phyloP scores from a whole-genome alignment of 1,140 invertebrate genomes.

The Stegodyphus dumicola region DNA sequence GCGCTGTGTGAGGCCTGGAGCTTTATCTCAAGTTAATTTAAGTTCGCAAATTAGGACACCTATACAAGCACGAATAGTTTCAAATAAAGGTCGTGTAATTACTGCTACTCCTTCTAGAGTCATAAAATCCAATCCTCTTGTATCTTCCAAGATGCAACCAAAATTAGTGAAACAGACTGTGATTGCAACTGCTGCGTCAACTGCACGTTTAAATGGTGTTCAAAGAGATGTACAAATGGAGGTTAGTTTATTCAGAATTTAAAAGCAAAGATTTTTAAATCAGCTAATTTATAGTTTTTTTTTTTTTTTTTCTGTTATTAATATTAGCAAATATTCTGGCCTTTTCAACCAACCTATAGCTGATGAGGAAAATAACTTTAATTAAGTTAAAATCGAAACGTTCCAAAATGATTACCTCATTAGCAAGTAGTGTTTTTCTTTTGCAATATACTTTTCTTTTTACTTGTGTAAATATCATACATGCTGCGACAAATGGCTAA shows the following conservation, averaged over 20 bases:
- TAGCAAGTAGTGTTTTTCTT: too few relatives aligned
- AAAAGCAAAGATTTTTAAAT: neutral
- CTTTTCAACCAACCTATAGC: too few relatives aligned
- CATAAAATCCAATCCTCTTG: conserved; percentile 11
- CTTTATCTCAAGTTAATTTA: conserved; percentile 4
- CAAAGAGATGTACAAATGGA: conserved; percentile 57
- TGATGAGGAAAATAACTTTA: too few relatives aligned
- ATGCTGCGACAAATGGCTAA: too few relatives aligned
- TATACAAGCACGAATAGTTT: conserved; percentile 33
- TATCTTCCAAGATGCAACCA: conserved; percentile 14
- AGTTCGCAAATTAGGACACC: conserved; percentile 13
- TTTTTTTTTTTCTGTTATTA: neutral
- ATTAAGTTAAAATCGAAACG: too few relatives aligned
- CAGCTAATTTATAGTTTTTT: neutral
- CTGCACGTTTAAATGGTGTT: conserved; percentile 59
- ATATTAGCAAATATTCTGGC: too few relatives aligned
- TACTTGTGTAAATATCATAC: too few relatives aligned
- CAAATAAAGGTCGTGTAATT: conserved; percentile 42
- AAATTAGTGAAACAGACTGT: conserved; percentile 9
- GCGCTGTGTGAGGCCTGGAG: conserved; percentile 27
- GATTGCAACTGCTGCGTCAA: conserved; percentile 10
- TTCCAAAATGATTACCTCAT: too few relatives aligned
- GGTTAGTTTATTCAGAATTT: conserved; percentile 27
- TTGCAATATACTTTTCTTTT: too few relatives aligned
- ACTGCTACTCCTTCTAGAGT: conserved; percentile 7